A percentile compares a stretch with the other conserved stretches of the same genome.
phyloP scores from a whole-genome alignment of 2,888 invertebrate genomes.

The Lypha dubia region DNA sequence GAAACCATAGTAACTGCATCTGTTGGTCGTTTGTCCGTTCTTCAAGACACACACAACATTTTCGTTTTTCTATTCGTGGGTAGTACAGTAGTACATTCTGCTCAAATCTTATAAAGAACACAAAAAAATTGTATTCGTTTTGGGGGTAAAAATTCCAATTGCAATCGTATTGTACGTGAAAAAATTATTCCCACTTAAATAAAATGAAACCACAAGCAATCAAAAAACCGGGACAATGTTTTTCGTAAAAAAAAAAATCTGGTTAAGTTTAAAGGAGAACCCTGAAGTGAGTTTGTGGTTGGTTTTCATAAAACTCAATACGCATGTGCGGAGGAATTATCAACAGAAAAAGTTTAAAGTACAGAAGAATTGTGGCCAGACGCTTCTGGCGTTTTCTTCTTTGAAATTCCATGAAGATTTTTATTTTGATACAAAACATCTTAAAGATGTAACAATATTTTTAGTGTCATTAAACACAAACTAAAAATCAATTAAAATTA shows the following conservation, averaged over 20 bases:
- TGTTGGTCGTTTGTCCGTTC: constrained; percentile 19
- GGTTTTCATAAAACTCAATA: constrained; percentile 11
- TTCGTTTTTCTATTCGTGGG: constrained; percentile 58
- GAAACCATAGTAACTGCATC: constrained; percentile 29
- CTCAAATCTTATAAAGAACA: neutral
- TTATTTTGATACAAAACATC: too few species aligned
- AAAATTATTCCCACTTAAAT: constrained; percentile 56
- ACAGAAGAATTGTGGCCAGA: neutral
- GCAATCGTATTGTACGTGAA: constrained; percentile 42
- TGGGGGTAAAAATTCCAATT: constrained; percentile 36
- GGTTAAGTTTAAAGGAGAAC: neutral
- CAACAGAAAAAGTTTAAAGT: neutral
- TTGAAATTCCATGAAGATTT: too few species aligned
- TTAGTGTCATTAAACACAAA: too few species aligned
- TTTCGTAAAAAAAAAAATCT: neutral
- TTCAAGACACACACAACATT: constrained; percentile 27
- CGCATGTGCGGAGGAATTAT: neutral
- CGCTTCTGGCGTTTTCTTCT: neutral
- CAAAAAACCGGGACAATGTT: constrained; percentile 34
- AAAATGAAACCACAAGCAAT: constrained; percentile 15
- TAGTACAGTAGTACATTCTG: constrained; percentile 64
- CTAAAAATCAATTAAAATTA: too few species aligned
- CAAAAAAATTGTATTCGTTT: constrained; percentile 21
- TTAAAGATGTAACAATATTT: too few species aligned
- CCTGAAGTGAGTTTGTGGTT: constrained; percentile 20